These are phyloP conservation scores for Deilephila porcellus DNA, from an alignment of 2,888 invertebrate genomes.

Conservation along the genomic window DNA sequence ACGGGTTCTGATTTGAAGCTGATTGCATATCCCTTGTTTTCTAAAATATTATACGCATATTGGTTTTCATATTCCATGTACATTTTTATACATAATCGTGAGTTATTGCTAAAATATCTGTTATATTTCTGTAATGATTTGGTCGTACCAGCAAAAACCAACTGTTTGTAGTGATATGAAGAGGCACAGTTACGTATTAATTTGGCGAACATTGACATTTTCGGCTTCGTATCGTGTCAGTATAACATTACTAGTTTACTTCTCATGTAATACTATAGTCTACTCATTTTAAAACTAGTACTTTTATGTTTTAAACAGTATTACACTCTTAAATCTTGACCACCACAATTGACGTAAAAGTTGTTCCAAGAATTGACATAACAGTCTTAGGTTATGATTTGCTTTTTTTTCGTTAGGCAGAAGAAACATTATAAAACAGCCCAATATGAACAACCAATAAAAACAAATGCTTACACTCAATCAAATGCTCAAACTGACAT, in stretches of 20 bases:
- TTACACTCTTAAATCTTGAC: no score
- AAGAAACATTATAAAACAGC: no score
- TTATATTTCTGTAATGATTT: conserved; percentile 40
- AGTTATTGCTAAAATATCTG: conserved; percentile 52
- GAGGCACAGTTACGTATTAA: conserved; percentile 42
- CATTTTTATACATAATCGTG: conserved; percentile 59
- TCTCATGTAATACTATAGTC: neutral
- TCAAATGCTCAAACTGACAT: no score
- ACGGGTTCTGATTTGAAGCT: conserved; percentile 45
- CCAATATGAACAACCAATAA: no score
- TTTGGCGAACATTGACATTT: conserved; percentile 46
- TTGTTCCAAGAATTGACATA: no score
- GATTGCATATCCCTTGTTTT: conserved; percentile 64
- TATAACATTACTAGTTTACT: neutral
- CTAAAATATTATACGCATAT: conserved; percentile 72
- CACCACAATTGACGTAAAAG: no score
- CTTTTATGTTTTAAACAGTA: neutral
- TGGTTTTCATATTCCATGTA: conserved; percentile 73
- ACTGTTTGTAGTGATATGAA: conserved; percentile 37
- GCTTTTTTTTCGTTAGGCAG: no score
- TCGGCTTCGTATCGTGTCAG: conserved; percentile 2
- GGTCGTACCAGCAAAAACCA: conserved; percentile 31
- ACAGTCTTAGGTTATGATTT: no score
- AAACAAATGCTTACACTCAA: no score
- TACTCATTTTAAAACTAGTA: neutral